phyloP scores from a whole-genome alignment of 2,888 invertebrate species.

The Xestobium rufovillosum region DNA sequence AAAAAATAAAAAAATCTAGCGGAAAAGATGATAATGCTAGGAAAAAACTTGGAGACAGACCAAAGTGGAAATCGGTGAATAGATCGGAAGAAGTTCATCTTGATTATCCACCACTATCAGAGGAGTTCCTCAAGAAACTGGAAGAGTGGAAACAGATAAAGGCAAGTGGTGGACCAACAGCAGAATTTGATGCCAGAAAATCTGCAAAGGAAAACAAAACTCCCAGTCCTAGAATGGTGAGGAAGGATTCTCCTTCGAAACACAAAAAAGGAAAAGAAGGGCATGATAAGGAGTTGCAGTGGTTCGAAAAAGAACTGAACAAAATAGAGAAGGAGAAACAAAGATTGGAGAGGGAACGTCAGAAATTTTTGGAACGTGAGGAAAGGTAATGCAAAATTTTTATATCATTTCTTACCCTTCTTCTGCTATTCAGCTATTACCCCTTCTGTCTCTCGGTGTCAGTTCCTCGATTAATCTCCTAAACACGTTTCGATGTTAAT shows the following conservation, averaged over 20 bases:
- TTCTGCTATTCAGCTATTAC: neutral
- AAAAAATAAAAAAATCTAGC: conserved; percentile 55
- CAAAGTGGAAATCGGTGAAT: conserved; percentile 50
- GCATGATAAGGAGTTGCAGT: conserved; percentile 48
- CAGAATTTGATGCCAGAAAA: conserved; percentile 21
- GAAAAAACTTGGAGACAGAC: conserved; percentile 53
- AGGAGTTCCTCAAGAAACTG: conserved; percentile 77
- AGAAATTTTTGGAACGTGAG: conserved; percentile 58
- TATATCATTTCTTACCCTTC: too few species aligned
- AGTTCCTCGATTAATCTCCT: too few species aligned
- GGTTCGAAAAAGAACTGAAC: conserved; percentile 52
- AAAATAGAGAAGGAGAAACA: conserved; percentile 56
- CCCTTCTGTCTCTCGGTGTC: too few species aligned
- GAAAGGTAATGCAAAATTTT: conserved; percentile 51
- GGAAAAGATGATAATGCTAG: conserved; percentile 30
- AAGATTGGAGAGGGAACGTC: conserved; percentile 52
- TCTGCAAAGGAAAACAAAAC: conserved; percentile 30
- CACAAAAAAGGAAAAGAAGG: conserved; percentile 38
- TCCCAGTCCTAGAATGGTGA: conserved; percentile 36
- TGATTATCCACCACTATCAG: conserved; percentile 62
- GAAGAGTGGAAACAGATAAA: conserved; percentile 81
- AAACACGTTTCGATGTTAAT: too few species aligned
- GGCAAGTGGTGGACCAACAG: conserved; percentile 40
- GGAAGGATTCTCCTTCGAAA: conserved; percentile 36
- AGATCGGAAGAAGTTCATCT: conserved; percentile 39